Base-by-base conservation (phyloP, 2,797 vertebrate species). In the Falco columbarius region DNA sequence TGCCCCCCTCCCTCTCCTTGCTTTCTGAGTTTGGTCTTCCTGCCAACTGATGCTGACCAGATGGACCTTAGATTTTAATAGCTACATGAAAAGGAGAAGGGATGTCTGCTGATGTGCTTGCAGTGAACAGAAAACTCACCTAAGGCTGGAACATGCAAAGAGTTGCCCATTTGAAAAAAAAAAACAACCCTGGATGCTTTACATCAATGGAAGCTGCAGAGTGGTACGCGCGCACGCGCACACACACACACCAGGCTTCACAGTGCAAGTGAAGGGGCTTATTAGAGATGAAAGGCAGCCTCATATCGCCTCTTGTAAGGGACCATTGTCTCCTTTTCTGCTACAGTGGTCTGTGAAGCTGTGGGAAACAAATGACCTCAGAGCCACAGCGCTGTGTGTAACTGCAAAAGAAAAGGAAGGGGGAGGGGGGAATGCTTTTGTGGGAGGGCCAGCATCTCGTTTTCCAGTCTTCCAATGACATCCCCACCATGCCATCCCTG, bases 341-440 rank as follows among this genome's bases (percentile, higher is more conserved):
- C 97, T 97, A 96, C 97, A 97, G 96, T 75, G 94, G 96, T 97
- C 97, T 98, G 97, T 97, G 97, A 98, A 98, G 97, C 98, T 98
- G 98, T 98, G 98, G 98, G 98, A 98, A 98, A 98, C 98, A 97
- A 98, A 98, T 98, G 98, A 98, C 98, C 98, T 98, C 95, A 65
- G 66, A 98, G 98, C 86, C 98, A 97, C 97, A 95, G 97, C 84
- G 11, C 95, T 96, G 96, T 92, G 96, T 98, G 97, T 97, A 97
- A 97, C 88, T 93, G 96, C 87, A 82, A 89, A 98, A 98, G 96
- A 98, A 98, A 98, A 97, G 96, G 91, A 66, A 94, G 86, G 94
- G 92, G 97, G 65, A 77, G 38, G 94, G 89, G 34, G 79, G 93
- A 86, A 80, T 21, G 7, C 44, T 80, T 72, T 34, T 83, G 66